phyloP scores from a whole-genome alignment of 1,140 invertebrate genomes.

The Heliconius melpomene region DNA sequence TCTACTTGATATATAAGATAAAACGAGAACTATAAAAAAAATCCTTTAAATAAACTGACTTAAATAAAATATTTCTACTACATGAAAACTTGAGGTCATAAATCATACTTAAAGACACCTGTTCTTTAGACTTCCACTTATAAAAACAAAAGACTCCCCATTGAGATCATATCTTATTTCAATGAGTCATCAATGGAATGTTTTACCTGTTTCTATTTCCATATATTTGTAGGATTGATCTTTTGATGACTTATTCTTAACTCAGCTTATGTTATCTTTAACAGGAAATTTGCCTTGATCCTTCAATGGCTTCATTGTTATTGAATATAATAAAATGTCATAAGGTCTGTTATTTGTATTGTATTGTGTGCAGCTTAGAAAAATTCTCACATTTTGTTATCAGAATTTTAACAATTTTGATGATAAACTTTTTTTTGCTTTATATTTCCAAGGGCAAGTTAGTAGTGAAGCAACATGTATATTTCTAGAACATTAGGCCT shows the following conservation, averaged over 20 bases:
- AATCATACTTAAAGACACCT: background rate
- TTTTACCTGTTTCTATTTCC: constrained; percentile 28
- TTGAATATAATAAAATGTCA: background rate
- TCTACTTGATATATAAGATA: too few species aligned
- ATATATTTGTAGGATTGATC: constrained; percentile 21
- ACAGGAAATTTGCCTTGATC: constrained; percentile 3
- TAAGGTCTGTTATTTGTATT: too few species aligned
- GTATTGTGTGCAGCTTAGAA: background rate
- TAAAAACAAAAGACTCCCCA: constrained; percentile 24
- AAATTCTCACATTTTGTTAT: background rate
- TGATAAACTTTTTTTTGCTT: too few species aligned
- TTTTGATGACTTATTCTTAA: constrained; percentile 34
- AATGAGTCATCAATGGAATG: constrained; percentile 37
- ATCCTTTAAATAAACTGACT: background rate
- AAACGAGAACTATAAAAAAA: too few species aligned
- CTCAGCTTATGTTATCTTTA: background rate
- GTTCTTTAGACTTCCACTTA: constrained; percentile 9
- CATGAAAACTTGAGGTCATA: background rate
- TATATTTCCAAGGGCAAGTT: too few species aligned
- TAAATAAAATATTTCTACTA: background rate
- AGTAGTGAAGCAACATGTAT: too few species aligned
- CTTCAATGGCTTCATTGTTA: background rate
- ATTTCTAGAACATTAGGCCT: too few species aligned
- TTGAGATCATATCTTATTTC: constrained; percentile 32
- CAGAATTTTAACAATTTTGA: too few species aligned